Base-by-base conservation (phyloP, 2,888 invertebrate genomes). In the Clostera curtula region DNA sequence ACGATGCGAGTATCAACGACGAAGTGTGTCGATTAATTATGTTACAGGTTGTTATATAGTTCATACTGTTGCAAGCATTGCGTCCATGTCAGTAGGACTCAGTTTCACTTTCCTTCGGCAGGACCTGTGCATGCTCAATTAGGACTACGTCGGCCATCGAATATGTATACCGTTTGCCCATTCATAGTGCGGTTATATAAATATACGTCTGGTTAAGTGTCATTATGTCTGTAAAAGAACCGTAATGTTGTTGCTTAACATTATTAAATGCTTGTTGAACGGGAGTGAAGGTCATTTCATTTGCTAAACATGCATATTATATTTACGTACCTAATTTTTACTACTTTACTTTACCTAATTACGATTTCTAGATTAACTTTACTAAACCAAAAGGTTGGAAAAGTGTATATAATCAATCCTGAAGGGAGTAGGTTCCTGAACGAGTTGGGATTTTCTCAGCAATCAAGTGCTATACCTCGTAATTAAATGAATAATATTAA, bases 71-170 rank as follows among this genome's bases (percentile, higher is more conserved):
- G 80, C 80, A 82, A 79, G 72, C 65, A 63, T 73, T 68, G 68
- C 72, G 68, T 63, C 62, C 70, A 60, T 66, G 62, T 70, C 53
- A 42, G 66, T 68, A 57, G 56, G 36, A 42, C 35, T 49, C 49
- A 61, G 57, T 83, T 83, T 83, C 83, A 82, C 83, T 83, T 83
- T 83, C 74, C 79, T 70, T 72, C 59, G 74, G 39, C 67, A 76
- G 79, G 76, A 75, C 70, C 57, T 57, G 58, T 44, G 75, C 68
- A 71, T 72, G 61, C 62, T 62, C 64, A 71, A 74, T 77, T 65
- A 71, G 66, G 57, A 56, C 70, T 59, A 69, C 64, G 71, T 66
- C 49, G 66, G 45, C 58, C 62, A 61, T 67, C 64, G 66, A 71
- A 75, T 71, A 53, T 56, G 64, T 64, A 59, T 46, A 52, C 54